Evolutionary conservation across 2,797 vertebrate genomes (phyloP).

Genomic region (Lutjanus argentimaculatus): DNA sequence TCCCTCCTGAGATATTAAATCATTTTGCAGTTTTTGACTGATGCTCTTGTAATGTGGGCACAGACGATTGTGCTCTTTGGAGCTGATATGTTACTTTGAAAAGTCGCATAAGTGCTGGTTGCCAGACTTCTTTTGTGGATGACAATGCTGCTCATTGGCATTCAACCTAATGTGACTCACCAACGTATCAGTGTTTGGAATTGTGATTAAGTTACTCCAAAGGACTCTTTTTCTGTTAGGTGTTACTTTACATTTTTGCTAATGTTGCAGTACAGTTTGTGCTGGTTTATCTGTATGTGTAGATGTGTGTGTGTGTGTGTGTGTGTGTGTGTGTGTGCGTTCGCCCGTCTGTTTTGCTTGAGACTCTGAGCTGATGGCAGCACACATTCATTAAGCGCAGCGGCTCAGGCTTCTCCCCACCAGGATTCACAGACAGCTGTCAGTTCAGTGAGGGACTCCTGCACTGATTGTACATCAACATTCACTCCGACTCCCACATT

Average conservation of each 20-base stretch:
- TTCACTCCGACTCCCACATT: constrained; percentile 45
- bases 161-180: constrained; percentile 29
- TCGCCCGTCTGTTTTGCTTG: constrained; percentile 7
- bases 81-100: constrained; percentile 38
- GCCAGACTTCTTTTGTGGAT: constrained; percentile 32
- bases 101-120: constrained; percentile 39
- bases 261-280: constrained; percentile 3
- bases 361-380: constrained; percentile 39
- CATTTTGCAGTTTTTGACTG: constrained; percentile 12
- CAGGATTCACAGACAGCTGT: constrained; percentile 66
- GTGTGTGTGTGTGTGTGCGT: neutral
- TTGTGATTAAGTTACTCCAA: constrained; percentile 14
- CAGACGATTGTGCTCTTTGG: constrained; percentile 45
- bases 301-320: neutral
- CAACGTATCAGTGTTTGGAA: constrained; percentile 10
- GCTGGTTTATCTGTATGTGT: neutral
- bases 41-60: constrained; percentile 25
- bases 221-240: neutral
- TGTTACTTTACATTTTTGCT: neutral
- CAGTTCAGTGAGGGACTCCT: constrained; percentile 55
- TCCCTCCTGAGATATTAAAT: constrained; percentile 43
- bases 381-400: constrained; percentile 53
- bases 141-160: constrained; percentile 23
- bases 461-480: constrained; percentile 59
- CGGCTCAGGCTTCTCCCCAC: constrained; percentile 37